Base-by-base conservation (phyloP, 2,888 invertebrate genomes). In the Leptinotarsa rubiginosa region DNA sequence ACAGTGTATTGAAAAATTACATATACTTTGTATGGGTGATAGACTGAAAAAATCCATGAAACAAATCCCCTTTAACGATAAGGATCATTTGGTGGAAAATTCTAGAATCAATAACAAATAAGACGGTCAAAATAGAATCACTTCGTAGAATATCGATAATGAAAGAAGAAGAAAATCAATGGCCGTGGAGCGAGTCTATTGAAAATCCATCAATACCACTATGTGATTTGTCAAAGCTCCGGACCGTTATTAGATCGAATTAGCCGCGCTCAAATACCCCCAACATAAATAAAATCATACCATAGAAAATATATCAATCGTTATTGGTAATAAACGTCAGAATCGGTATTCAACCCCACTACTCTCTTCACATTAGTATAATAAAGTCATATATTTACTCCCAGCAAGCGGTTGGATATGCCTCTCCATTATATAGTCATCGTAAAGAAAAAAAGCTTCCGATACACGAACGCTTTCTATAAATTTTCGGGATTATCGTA, bases 301-400 rank as follows among this genome's bases (percentile, higher is more conserved):
- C 82, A 76, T 78, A 78, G 79, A 77, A 80, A 82, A 86, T 86
- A 85, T 84, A 85, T 86, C 86, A 86, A 84, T 83, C 82, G 80
- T 79, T 84, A 84, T 85, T 83, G 85, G 84, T 85, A 85, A 85
- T 86, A 85, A 86, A 85, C 83, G 86, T 86, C 86, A 83, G 78
- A 81, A 78, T 81, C 81, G 80, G 78, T 77, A 80, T 81, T 81
- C 73, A 79, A 72, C 81, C 81, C 81, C 82, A 79, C 81, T 80
- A 82, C 83, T 82, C 82, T 77, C 80, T 75, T 79, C 78, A 81
- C 85, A 85, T 85, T 85, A 85, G 85, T 85, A 85, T 85, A 85
- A 85, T 85, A 85, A 84, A 83, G 81, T 81, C 82, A 83, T 85
- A 84, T 84, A 85, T 85, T 70, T 83, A 83, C 81, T 79, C 76